Evolutionary conservation across 2,113 vertebrate genomes (phyloP).

Genomic region (Larimichthys polyactis): DNA sequence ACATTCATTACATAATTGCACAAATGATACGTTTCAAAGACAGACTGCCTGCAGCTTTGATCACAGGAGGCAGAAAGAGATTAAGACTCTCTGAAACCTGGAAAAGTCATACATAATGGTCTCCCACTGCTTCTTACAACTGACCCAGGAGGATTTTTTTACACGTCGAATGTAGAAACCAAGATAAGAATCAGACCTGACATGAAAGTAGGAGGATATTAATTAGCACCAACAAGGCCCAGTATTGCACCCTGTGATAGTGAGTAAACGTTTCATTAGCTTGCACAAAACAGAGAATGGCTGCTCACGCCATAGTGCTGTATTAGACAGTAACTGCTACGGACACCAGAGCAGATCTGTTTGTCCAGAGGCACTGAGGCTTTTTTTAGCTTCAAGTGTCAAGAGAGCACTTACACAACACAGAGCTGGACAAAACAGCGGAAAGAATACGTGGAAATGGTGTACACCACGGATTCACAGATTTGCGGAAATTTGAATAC

Average conservation of each 20-base stretch:
- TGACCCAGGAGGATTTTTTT: slow-evolving; percentile 38
- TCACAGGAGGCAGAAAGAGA: slow-evolving; percentile 28
- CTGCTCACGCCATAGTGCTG: slow-evolving; percentile 14
- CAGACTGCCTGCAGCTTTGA: slow-evolving; percentile 49
- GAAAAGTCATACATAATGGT: slow-evolving; percentile 26
- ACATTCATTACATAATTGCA: slow-evolving; percentile 58
- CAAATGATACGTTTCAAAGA: slow-evolving; percentile 60
- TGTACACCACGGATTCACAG: background rate
- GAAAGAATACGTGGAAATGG: background rate
- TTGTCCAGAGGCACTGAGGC: slow-evolving; percentile 19
- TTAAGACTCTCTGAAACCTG: slow-evolving; percentile 1
- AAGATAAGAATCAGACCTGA: slow-evolving; percentile 54
- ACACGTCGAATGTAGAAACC: slow-evolving; percentile 16
- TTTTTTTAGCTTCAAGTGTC: slow-evolving; percentile 31
- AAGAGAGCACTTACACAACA: slow-evolving; percentile 32
- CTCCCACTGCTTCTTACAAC: slow-evolving; percentile 42
- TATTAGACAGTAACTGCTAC: slow-evolving; percentile 12
- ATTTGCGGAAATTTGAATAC: background rate
- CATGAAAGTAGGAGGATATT: slow-evolving; percentile 61
- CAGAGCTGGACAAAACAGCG: slow-evolving; percentile 1
- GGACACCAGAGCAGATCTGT: slow-evolving; percentile 21
- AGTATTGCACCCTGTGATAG: slow-evolving; percentile 37
- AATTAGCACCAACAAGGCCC: slow-evolving; percentile 57
- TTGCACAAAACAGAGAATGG: background rate
- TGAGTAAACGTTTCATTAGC: slow-evolving; percentile 46